phyloP scores from a whole-genome alignment of 2,888 invertebrate species.

The Nemapogon koenigi region DNA sequence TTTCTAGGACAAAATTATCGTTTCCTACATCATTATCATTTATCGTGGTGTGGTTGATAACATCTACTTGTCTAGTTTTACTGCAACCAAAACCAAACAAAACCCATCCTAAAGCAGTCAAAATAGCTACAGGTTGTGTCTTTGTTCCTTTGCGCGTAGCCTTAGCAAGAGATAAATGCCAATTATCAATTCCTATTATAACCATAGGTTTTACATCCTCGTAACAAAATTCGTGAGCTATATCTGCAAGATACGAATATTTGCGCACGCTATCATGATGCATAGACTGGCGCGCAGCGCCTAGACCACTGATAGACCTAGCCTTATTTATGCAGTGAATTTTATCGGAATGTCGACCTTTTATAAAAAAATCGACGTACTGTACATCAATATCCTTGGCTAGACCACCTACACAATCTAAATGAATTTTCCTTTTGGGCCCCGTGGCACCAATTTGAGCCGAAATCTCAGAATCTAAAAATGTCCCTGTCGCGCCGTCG shows the following conservation, averaged over 20 bases:
- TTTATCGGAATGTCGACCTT: not conserved
- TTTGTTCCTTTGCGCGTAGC: slow-evolving; percentile 1
- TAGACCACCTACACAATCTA: not conserved
- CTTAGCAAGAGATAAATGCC: not conserved
- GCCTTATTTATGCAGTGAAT: not conserved
- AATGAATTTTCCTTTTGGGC: slow-evolving; percentile 1
- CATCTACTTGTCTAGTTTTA: not conserved
- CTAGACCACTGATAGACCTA: not conserved
- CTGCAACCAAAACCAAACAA: not conserved
- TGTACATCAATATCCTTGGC: not conserved
- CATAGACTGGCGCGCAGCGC: slow-evolving; percentile 1
- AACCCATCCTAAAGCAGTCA: not conserved
- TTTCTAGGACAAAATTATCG: not conserved
- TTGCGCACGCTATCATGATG: not conserved
- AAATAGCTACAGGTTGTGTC: not conserved
- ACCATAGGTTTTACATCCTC: no score
- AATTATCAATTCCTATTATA: slow-evolving; percentile 1
- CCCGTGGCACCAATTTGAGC: slow-evolving; percentile 2
- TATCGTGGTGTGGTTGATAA: not conserved
- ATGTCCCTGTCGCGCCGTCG: not conserved
- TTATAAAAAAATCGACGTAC: slow-evolving; percentile 2
- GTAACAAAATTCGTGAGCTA: no score
- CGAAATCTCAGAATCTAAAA: no score
- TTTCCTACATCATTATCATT: not conserved
- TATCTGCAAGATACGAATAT: not conserved